Conservation (phyloP, 1,140 invertebrate genomes). For the Mya arenaria region DNA sequence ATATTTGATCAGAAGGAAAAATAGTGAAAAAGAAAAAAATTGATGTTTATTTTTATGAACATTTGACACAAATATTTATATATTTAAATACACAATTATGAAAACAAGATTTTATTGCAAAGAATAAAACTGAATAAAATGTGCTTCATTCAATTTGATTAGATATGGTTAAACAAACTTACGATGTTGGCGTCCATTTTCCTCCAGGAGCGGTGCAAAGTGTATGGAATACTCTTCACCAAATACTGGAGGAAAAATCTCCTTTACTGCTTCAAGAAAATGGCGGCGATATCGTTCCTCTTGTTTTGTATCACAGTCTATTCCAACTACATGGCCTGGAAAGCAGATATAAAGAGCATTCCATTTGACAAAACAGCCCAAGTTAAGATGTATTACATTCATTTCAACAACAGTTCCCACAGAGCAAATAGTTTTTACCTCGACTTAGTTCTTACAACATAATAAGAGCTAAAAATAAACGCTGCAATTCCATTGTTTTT, state of each 20-base stretch:
- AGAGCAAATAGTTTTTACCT: no score
- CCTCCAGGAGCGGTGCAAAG: conserved; percentile 41
- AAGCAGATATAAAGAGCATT: no score
- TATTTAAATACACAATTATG: background rate
- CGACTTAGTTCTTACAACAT: no score
- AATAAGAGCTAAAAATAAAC: no score
- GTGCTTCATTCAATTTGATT: background rate
- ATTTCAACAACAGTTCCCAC: no score
- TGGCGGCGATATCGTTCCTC: conserved; percentile 36
- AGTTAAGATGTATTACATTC: no score
- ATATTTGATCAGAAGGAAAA: background rate
- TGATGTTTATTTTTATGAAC: no score
- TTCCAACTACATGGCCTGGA: conserved; percentile 33
- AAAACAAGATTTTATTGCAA: background rate
- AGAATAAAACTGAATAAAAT: conserved; percentile 1
- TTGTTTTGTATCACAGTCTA: conserved; percentile 34
- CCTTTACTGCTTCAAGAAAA: conserved; percentile 34
- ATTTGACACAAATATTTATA: background rate
- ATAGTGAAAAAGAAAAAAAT: background rate
- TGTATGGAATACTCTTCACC: conserved; percentile 31
- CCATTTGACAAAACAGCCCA: no score
- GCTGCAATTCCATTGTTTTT: no score
- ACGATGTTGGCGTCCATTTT: conserved; percentile 52
- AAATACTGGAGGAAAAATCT: conserved; percentile 47
- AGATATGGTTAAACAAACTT: conserved; percentile 22